Evolutionary conservation across 2,113 vertebrate species (phyloP).

Genomic region (Felis catus): DNA sequence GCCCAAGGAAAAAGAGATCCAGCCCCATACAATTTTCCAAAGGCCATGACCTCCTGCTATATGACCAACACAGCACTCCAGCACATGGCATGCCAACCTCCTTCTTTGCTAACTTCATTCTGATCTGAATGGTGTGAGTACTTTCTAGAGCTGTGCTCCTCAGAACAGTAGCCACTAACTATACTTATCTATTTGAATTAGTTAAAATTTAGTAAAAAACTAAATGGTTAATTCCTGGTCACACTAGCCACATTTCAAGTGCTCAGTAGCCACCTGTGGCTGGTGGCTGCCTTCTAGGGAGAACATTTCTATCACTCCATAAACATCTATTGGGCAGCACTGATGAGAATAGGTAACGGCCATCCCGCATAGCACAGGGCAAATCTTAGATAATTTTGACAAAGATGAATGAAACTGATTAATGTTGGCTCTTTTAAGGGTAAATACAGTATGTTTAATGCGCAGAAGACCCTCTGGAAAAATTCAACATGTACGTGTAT

Average conservation of each 20-base stretch:
- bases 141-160: background rate
- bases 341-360: constrained; percentile 34
- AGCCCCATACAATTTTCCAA: constrained; percentile 18
- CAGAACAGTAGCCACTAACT: background rate
- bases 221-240: background rate
- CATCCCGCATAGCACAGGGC: background rate
- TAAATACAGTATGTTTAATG: background rate
- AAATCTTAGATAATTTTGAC: background rate
- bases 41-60: background rate
- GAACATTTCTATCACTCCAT: background rate
- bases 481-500: background rate
- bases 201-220: constrained; percentile 2
- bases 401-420: background rate
- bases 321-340: background rate
- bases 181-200: background rate
- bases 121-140: background rate
- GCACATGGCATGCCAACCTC: background rate
- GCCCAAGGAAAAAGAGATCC: background rate
- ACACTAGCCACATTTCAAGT: background rate
- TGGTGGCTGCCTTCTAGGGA: background rate
- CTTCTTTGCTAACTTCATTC: constrained; percentile 27
- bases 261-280: background rate
- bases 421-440: background rate
- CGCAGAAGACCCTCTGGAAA: background rate
- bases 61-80: background rate